phyloP scores from a whole-genome alignment of 2,113 vertebrate species.

The Penelope pileata region DNA sequence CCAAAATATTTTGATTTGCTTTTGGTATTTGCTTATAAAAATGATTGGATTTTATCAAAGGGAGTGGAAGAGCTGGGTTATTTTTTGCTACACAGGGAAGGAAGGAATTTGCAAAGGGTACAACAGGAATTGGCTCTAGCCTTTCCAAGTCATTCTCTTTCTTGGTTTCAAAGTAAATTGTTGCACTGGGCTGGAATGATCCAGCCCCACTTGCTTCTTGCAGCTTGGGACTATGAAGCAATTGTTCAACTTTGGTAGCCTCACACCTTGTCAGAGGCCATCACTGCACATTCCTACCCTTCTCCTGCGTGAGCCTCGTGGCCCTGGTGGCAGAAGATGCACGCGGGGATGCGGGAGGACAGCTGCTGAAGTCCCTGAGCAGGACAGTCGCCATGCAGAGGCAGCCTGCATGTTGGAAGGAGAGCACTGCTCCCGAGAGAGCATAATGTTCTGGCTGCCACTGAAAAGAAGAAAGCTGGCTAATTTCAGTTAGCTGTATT shows the following conservation, averaged over 20 bases:
- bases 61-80: neutral
- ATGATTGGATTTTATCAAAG: neutral
- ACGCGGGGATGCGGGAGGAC: neutral
- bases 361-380: neutral
- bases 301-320: neutral
- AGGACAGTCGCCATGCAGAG: neutral
- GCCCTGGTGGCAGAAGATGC: neutral
- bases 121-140: neutral
- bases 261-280: neutral
- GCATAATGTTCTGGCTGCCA: neutral
- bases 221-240: neutral
- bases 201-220: neutral
- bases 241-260: neutral
- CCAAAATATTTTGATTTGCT: constrained; percentile 55
- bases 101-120: neutral
- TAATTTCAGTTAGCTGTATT: neutral
- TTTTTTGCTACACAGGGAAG: constrained; percentile 6
- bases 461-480: neutral
- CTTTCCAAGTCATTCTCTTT: neutral
- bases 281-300: neutral
- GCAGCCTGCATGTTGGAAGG: neutral
- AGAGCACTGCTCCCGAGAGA: neutral
- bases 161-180: neutral
- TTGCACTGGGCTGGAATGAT: neutral
- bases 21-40: constrained; percentile 50